Conservation (phyloP, 2,888 invertebrate genomes). For the Caenorhabditis afra region DNA sequence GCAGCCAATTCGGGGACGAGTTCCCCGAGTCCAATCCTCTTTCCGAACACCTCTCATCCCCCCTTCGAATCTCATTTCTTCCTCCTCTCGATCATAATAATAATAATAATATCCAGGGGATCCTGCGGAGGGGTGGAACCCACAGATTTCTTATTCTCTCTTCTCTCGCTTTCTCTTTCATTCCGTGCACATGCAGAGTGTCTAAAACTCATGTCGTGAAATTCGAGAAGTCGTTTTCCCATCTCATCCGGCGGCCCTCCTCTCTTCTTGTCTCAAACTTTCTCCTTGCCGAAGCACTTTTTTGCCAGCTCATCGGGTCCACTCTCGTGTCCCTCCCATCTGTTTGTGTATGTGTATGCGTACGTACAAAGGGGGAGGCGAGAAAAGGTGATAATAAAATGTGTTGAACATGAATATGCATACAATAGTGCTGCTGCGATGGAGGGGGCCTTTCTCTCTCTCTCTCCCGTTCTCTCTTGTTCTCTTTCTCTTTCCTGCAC, state of each 20-base stretch:
- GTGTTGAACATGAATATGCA: conserved; percentile 49
- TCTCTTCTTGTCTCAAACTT: conserved; percentile 28
- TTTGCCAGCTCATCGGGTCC: conserved; percentile 21
- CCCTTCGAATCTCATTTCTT: too few relatives aligned
- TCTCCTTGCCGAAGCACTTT: conserved; percentile 7
- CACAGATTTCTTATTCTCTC: too few relatives aligned
- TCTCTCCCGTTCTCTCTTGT: conserved; percentile 19
- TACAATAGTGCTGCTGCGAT: conserved; percentile 4
- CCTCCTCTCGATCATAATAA: too few relatives aligned
- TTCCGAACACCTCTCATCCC: too few relatives aligned
- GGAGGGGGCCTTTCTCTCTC: conserved; percentile 6
- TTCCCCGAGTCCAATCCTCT: too few relatives aligned
- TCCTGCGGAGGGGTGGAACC: too few relatives aligned
- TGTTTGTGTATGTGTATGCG: conserved; percentile 11
- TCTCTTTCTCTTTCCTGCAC: neutral
- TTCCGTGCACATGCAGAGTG: conserved; percentile 28
- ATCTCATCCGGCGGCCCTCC: conserved; percentile 40
- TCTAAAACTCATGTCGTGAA: conserved; percentile 55
- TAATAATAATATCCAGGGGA: too few relatives aligned
- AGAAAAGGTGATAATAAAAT: conserved; percentile 44
- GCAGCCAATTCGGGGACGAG: too few relatives aligned
- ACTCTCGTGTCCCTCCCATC: neutral
- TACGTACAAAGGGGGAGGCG: neutral
- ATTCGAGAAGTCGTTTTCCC: conserved; percentile 55
- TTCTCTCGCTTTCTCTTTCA: neutral